Percentiles rank a stretch among this genome's conserved stretches.
These are phyloP conservation scores for Hyposoter didymator DNA, from an alignment of 2,888 invertebrate species.

Conservation along the genomic window DNA sequence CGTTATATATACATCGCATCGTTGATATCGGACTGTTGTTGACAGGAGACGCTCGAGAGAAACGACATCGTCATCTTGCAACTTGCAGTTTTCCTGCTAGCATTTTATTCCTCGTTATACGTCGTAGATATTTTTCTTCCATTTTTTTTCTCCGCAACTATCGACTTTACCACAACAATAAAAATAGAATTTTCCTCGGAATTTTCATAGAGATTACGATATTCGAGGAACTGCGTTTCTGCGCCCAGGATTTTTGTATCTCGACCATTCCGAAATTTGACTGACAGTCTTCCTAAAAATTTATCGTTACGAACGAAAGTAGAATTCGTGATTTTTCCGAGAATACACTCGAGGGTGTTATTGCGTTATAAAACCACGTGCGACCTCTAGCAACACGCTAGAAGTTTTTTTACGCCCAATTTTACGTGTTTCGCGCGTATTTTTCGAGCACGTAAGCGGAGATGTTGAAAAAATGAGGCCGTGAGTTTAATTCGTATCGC, in stretches of 20 bases:
- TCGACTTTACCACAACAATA: background rate
- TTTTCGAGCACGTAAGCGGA: background rate
- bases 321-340: background rate
- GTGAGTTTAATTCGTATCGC: background rate
- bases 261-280: background rate
- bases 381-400: background rate
- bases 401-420: background rate
- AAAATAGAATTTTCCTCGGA: background rate
- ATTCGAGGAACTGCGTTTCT: background rate
- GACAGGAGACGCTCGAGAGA: background rate
- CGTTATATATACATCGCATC: background rate
- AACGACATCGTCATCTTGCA: background rate
- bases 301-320: background rate
- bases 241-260: background rate
- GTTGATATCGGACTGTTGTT: background rate
- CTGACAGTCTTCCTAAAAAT: background rate
- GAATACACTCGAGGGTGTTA: background rate
- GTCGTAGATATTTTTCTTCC: background rate
- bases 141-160: background rate
- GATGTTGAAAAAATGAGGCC: background rate
- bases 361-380: background rate
- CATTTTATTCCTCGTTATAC: background rate
- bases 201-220: background rate
- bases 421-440: background rate
- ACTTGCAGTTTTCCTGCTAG: background rate